phyloP scores from a whole-genome alignment of 1,140 invertebrate genomes.

The Apis florea region DNA sequence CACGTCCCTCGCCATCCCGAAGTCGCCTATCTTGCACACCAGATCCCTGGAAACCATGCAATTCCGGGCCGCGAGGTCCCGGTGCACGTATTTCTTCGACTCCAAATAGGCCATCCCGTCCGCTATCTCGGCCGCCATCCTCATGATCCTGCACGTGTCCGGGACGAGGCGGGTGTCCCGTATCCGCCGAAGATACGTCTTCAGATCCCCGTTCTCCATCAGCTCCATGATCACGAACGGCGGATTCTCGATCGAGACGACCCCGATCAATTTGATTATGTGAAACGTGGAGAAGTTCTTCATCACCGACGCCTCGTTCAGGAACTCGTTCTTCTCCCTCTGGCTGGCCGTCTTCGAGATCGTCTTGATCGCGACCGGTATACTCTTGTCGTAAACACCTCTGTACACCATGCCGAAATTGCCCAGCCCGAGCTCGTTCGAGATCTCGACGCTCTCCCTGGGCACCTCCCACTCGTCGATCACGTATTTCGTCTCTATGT shows the following conservation, averaged over 20 bases:
- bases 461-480: conserved; percentile 86
- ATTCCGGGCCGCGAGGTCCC: conserved; percentile 90
- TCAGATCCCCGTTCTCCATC: conserved; percentile 88
- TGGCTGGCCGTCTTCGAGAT: conserved; percentile 81
- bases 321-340: conserved; percentile 82
- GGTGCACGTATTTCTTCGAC: conserved; percentile 87
- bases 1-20: conserved; percentile 87
- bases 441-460: conserved; percentile 81
- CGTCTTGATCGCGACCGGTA: conserved; percentile 86
- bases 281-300: conserved; percentile 82
- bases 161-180: conserved; percentile 69
- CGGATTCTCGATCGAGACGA: conserved; percentile 85
- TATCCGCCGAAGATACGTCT: conserved; percentile 82
- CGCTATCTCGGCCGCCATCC: conserved; percentile 89
- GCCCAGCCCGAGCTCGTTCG: conserved; percentile 84
- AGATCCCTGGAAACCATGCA: conserved; percentile 87
- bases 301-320: conserved; percentile 86
- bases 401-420: conserved; percentile 87
- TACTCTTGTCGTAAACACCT: conserved; percentile 76
- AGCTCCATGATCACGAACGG: conserved; percentile 89
- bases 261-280: conserved; percentile 86
- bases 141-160: conserved; percentile 76
- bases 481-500: conserved; percentile 79
- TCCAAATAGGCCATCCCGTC: conserved; percentile 91
- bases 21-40: conserved; percentile 88